phyloP scores from a whole-genome alignment of 2,113 vertebrate species.

The Triplophysa tibetana region DNA sequence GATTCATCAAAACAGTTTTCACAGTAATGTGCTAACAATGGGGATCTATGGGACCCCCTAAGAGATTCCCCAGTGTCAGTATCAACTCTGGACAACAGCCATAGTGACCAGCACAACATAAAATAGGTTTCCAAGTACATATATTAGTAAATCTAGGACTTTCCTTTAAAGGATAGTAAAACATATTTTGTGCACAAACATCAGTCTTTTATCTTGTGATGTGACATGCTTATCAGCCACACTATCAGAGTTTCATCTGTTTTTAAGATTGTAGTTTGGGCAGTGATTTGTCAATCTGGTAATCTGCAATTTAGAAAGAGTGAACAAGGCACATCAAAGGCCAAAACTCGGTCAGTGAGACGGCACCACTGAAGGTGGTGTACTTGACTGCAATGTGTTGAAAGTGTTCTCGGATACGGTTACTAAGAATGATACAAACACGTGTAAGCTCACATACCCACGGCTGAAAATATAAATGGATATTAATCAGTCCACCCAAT shows the following conservation, averaged over 20 bases:
- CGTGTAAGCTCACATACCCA: conserved; percentile 25
- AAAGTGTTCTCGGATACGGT: conserved; percentile 36
- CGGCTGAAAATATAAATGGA: conserved; percentile 35
- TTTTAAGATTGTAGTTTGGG: neutral
- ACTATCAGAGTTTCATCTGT: neutral
- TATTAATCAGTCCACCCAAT: conserved; percentile 38
- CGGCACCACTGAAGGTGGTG: conserved; percentile 17
- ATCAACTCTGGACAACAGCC: too few species aligned
- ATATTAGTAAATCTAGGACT: too few species aligned
- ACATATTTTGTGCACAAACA: too few species aligned
- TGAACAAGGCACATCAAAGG: conserved; percentile 32
- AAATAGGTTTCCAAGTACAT: too few species aligned
- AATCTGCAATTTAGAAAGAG: neutral
- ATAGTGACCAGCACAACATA: too few species aligned
- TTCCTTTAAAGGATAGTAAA: too few species aligned
- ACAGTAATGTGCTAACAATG: too few species aligned
- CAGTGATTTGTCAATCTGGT: conserved; percentile 13
- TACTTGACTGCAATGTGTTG: conserved; percentile 36
- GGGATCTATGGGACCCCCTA: too few species aligned
- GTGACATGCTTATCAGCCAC: neutral
- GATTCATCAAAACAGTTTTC: too few species aligned
- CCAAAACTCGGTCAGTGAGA: neutral
- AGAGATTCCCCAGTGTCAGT: too few species aligned
- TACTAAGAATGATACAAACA: conserved; percentile 34
- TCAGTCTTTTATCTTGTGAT: too few species aligned